These are phyloP conservation scores for Aculops lycopersici DNA, from an alignment of 1,140 invertebrate genomes.

Conservation along the genomic window DNA sequence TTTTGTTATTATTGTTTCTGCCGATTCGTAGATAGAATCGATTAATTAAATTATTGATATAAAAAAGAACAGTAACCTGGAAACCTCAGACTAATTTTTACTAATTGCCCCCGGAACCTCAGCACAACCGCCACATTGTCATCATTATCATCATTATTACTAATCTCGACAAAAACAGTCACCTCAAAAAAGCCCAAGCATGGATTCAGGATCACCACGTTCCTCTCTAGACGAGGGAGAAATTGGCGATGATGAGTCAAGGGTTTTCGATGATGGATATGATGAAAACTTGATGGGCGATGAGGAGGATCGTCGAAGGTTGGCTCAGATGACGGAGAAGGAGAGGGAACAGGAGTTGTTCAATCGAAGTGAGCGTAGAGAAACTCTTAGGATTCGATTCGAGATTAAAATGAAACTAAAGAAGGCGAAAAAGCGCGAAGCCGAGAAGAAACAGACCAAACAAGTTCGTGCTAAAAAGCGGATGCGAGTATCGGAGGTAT, in stretches of 20 bases:
- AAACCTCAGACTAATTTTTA: too few species aligned
- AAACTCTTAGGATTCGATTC: conserved; percentile 72
- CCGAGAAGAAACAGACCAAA: conserved; percentile 16
- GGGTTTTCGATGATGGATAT: conserved; percentile 46
- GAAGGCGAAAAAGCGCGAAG: conserved; percentile 40
- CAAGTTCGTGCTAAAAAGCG: conserved; percentile 33
- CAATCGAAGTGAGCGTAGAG: conserved; percentile 67
- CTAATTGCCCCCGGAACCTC: too few species aligned
- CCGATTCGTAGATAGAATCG: too few species aligned
- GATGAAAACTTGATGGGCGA: conserved; percentile 91
- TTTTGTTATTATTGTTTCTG: too few species aligned
- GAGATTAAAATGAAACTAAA: conserved; percentile 80
- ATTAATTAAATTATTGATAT: too few species aligned
- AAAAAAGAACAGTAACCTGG: too few species aligned
- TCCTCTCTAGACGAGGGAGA: too few species aligned
- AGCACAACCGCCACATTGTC: too few species aligned
- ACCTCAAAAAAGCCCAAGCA: background rate
- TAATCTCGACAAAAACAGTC: conserved; percentile 3
- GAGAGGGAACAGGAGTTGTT: conserved; percentile 88
- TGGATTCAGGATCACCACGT: too few species aligned
- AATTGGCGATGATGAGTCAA: conserved; percentile 11
- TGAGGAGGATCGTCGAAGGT: conserved; percentile 54
- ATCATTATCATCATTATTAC: too few species aligned
- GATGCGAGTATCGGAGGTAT: background rate
- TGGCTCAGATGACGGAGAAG: conserved; percentile 77